Evolutionary conservation across 2,888 invertebrate genomes (phyloP), one percentile per base, ranked within the genome.

Genomic region (Esperia sulphurella): DNA sequence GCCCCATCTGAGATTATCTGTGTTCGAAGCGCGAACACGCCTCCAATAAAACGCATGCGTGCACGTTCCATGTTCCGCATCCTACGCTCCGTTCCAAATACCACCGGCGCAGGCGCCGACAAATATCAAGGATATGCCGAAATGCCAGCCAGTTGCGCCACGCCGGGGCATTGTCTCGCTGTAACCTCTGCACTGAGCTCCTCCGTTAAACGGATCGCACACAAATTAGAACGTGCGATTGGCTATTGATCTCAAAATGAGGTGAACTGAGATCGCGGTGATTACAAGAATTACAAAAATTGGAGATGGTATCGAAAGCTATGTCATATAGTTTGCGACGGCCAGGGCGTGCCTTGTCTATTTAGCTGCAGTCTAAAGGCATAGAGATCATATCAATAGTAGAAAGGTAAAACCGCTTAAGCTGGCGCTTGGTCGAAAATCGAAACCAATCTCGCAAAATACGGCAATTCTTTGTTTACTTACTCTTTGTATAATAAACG

Each of bases 71-170:
- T 73, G 77, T 77, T 77, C 74, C 74, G 71, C 79, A 67, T 85
- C 83, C 85, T 83, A 83, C 82, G 79, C 76, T 70, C 68, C 61
- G 72, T 71, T 71, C 71, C 70, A 76, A 85, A 83, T 80, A 75
- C 81, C 78, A 75, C 81, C 78, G 75, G 14, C 39, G 39, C 33
- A 35, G 35, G 35, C 35, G 35, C 67, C 69, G 71, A 70, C 43
- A 89, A 89, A 89, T 89, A 88, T 88, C 89, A 89, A 89, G 88
- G 89, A 85, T 86, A 84, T 66, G 59, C 68, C 78, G 58, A 87
- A 88, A 89, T 88, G 89, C 75, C 89, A 88, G 73, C 54, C 48
- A 52, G 64, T 87, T 86, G 75, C 78, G 71, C 79, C 79, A 83
- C 57, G 57, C 48, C 61, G 56, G 60, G 59, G 66, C 68, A 81